Percentiles rank a stretch among this genome's conserved stretches.
Evolutionary conservation across 2,888 invertebrate genomes (phyloP).

Genomic region (Arenicola marina): DNA sequence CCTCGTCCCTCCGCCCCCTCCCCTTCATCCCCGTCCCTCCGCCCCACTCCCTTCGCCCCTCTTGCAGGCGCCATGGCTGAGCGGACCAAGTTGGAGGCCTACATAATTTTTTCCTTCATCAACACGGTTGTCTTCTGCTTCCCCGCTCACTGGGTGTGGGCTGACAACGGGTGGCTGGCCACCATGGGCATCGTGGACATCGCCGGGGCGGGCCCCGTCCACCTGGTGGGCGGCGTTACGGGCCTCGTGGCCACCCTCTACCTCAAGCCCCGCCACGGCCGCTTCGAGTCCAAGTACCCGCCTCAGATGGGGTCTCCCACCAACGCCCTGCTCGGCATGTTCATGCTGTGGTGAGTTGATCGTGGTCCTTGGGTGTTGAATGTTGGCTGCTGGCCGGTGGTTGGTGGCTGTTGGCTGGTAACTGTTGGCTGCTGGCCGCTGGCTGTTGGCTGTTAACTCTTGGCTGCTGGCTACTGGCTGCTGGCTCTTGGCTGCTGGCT

Average conservation of each 20-base stretch:
- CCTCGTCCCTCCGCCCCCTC: no score
- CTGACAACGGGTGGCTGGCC: slow-evolving; percentile 50
- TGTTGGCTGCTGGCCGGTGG: no score
- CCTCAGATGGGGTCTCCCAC: slow-evolving; percentile 51
- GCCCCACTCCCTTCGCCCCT: no score
- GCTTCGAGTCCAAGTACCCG: slow-evolving; percentile 37
- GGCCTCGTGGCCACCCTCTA: slow-evolving; percentile 53
- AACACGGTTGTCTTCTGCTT: slow-evolving; percentile 56
- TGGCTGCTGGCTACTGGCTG: no score
- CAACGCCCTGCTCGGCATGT: slow-evolving; percentile 53
- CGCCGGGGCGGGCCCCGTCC: slow-evolving; percentile 59
- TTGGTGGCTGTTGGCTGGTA: no score
- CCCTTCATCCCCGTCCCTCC: no score
- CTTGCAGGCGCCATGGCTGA: slow-evolving; percentile 56
- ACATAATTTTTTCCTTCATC: slow-evolving; percentile 51
- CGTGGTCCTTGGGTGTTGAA: no score
- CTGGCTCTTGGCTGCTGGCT: no score
- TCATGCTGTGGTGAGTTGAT: slow-evolving; percentile 56
- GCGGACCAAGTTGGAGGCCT: slow-evolving; percentile 51
- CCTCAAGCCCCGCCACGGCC: slow-evolving; percentile 48
- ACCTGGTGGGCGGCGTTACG: slow-evolving; percentile 54
- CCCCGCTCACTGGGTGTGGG: slow-evolving; percentile 62
- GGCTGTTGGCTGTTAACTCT: no score
- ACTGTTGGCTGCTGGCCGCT: no score
- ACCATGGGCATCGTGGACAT: slow-evolving; percentile 46